Conservation (phyloP, 2,113 vertebrate genomes). For the Erpornis zantholeuca region DNA sequence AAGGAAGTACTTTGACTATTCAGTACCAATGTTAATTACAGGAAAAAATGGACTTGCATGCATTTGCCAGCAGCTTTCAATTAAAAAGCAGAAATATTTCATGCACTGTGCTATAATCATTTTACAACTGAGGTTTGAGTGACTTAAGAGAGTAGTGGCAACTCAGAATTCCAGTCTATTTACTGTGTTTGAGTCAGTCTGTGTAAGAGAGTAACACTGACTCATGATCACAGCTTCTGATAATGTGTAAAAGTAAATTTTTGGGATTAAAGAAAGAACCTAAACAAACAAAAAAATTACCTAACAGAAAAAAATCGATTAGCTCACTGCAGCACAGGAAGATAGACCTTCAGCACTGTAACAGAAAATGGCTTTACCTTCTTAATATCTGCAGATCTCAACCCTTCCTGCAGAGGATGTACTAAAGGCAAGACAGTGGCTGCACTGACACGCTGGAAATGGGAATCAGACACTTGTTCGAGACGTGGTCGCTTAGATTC, state of each 20-base stretch:
- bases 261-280: background rate
- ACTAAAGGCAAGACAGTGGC: constrained; percentile 81
- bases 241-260: background rate
- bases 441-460: constrained; percentile 83
- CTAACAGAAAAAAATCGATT: background rate
- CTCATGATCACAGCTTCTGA: background rate
- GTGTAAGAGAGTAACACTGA: background rate
- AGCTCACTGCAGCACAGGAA: background rate
- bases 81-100: background rate
- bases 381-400: constrained; percentile 88
- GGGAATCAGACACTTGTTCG: constrained; percentile 85
- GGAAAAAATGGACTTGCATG: background rate
- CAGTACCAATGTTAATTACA: background rate
- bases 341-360: background rate
- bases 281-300: background rate
- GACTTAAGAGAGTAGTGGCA: background rate
- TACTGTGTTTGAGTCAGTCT: background rate
- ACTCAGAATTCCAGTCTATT: background rate
- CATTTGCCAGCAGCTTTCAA: background rate
- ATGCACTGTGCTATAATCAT: background rate
- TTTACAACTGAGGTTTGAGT: background rate
- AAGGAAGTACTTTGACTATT: background rate
- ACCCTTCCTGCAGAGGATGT: constrained; percentile 86
- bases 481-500: constrained; percentile 92
- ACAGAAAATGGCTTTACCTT: constrained; percentile 78